Evolutionary conservation across 2,113 vertebrate genomes (phyloP).

Genomic region (Toxostoma redivivum): DNA sequence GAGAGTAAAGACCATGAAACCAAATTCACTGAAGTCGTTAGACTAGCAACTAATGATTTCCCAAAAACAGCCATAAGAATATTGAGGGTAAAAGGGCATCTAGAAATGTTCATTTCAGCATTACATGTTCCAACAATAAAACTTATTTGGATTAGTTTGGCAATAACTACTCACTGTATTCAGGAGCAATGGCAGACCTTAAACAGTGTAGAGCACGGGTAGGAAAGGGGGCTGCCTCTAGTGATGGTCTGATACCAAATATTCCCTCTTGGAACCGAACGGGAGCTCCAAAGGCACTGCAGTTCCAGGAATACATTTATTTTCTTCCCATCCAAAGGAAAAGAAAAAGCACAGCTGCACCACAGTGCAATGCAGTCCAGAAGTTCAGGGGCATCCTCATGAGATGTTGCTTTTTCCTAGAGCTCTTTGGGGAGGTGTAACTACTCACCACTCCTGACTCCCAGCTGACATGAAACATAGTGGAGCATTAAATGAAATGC

Average conservation of each 20-base stretch:
- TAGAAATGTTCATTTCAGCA: background rate
- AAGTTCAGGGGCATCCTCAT: background rate
- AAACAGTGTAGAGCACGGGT: background rate
- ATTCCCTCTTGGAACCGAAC: conserved; percentile 16
- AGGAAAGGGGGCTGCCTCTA: background rate
- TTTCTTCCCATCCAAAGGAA: background rate
- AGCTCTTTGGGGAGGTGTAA: background rate
- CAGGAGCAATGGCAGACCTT: background rate
- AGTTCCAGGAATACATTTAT: conserved; percentile 3
- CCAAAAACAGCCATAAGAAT: background rate
- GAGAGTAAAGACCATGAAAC: background rate
- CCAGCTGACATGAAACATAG: background rate
- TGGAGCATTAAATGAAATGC: conserved; percentile 1
- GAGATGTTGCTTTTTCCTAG: conserved; percentile 7
- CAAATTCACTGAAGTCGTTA: background rate
- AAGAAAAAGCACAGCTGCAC: conserved; percentile 28
- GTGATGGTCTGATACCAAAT: background rate
- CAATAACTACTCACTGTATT: background rate
- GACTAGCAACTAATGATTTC: background rate
- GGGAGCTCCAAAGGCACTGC: conserved; percentile 2
- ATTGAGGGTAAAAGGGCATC: background rate
- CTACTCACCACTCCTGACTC: conserved; percentile 5
- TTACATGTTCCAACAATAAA: background rate
- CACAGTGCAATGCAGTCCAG: background rate
- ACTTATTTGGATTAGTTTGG: background rate